Base-by-base conservation (phyloP, 2,888 invertebrate genomes). In the Odontothrips loti region DNA sequence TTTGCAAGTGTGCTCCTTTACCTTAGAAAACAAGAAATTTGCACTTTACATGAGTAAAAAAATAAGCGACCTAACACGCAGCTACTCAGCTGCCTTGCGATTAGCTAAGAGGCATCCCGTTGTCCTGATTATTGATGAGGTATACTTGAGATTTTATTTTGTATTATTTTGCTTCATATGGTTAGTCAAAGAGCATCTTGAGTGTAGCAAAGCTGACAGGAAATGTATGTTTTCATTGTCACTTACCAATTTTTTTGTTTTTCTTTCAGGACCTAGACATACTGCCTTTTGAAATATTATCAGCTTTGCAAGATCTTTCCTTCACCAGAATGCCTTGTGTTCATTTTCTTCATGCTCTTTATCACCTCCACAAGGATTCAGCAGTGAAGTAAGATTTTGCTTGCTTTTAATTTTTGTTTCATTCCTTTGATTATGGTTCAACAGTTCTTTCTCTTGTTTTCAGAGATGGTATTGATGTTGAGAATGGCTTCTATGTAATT, bases 221-320 rank as follows among this genome's bases (percentile, higher is more conserved):
- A 43, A 4, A 43, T 43, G 34, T n/a, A n/a, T n/a, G n/a, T n/a
- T 43, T 43, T 43, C 34, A 43, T 43, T 43, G 34, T 6, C 34
- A 4, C 34, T 43, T 2, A 43, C 6, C 6, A 6, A 43, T 43
- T 43, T 43, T 6, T 6, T 43, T 43, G 34, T 43, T 6, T 6
- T 43, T 43, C 3, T 43, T 88, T 68, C 85, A 94, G 94, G 88
- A 89, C 84, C 86, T 95, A 20, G 95, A 95, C 87, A 89, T 90
- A 81, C 90, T 96, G 82, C 95, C 96, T 0, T 95, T 95, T 92
- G 96, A 96, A 87, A 91, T 91, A 83, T 88, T 95, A 81, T 90
- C 92, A 0, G 87, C 92, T 20, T 85, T 95, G 17, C 88, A 88
- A 82, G 87, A 89, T n/a, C 92, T 94, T 79, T 92, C 94, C 0